Conservation (phyloP, 1,140 invertebrate genomes). For the Habropoda laboriosa region DNA sequence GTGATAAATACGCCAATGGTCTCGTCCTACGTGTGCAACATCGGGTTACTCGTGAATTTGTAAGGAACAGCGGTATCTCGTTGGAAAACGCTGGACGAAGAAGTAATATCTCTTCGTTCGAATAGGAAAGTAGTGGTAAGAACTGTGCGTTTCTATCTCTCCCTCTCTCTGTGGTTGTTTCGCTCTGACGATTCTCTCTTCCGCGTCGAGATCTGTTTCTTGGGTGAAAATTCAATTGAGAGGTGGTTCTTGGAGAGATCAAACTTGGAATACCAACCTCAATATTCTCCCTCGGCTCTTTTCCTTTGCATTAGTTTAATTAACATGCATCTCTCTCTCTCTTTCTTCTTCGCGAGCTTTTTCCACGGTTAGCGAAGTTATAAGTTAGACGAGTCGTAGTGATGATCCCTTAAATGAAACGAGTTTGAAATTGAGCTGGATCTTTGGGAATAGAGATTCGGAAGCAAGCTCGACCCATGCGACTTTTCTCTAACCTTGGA, state of each 20-base stretch:
- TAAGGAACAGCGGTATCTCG: neutral
- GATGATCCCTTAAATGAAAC: slow-evolving; percentile 61
- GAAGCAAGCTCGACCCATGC: no score
- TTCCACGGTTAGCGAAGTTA: slow-evolving; percentile 33
- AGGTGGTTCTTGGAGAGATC: slow-evolving; percentile 7
- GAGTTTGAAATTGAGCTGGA: slow-evolving; percentile 59
- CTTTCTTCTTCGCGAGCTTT: slow-evolving; percentile 26
- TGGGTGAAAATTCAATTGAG: slow-evolving; percentile 28
- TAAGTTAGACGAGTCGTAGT: slow-evolving; percentile 39
- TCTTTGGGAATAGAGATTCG: neutral
- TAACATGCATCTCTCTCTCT: no score
- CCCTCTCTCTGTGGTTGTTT: no score
- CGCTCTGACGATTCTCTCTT: neutral
- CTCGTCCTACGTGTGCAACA: neutral
- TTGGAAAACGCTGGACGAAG: no score
- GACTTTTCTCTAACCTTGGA: neutral
- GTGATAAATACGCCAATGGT: neutral
- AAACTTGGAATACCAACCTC: slow-evolving; percentile 15
- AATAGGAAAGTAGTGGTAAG: neutral
- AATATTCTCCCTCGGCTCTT: slow-evolving; percentile 29
- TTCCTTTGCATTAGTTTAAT: slow-evolving; percentile 57
- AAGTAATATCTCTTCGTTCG: no score
- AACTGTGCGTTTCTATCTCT: no score
- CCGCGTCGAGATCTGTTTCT: neutral
- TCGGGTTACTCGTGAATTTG: neutral